phyloP scores from a whole-genome alignment of 2,797 vertebrate genomes.

The Myripristis murdjan region DNA sequence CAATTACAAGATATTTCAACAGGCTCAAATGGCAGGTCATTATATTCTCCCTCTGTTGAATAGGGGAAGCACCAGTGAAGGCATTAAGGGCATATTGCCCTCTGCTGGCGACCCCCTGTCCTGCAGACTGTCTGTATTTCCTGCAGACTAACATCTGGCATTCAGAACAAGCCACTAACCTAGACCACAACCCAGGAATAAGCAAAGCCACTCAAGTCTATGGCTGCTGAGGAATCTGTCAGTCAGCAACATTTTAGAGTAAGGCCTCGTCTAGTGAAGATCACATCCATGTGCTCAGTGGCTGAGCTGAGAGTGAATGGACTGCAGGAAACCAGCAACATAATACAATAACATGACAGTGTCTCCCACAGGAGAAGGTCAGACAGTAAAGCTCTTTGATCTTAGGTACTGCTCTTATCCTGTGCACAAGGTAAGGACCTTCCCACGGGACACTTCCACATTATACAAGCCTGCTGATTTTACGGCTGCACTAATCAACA shows the following conservation, averaged over 20 bases:
- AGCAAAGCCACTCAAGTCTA: constrained; percentile 74
- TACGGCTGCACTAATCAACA: constrained; percentile 6
- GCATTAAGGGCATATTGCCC: constrained; percentile 59
- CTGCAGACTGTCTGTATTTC: constrained; percentile 40
- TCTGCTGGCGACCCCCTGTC: constrained; percentile 64
- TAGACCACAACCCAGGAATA: constrained; percentile 79
- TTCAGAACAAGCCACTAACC: constrained; percentile 71
- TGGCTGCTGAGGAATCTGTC: constrained; percentile 80
- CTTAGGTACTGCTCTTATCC: not conserved
- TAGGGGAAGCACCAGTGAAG: constrained; percentile 13
- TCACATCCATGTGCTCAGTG: constrained; percentile 63
- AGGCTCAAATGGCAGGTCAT: constrained; percentile 60
- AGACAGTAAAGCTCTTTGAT: constrained; percentile 8
- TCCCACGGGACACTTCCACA: constrained; percentile 7
- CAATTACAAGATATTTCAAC: constrained; percentile 49
- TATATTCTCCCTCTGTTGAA: constrained; percentile 37
- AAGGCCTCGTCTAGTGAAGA: constrained; percentile 55
- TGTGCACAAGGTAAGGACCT: not conserved
- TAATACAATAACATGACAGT: constrained; percentile 5
- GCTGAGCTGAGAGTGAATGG: not conserved
- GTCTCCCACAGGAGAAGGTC: constrained; percentile 15
- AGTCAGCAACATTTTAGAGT: constrained; percentile 81
- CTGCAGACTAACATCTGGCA: constrained; percentile 75
- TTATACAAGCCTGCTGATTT: constrained; percentile 22
- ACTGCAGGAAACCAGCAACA: not conserved